Conservation (phyloP, 2,888 invertebrate species). For the Muschampia plurimacula region DNA sequence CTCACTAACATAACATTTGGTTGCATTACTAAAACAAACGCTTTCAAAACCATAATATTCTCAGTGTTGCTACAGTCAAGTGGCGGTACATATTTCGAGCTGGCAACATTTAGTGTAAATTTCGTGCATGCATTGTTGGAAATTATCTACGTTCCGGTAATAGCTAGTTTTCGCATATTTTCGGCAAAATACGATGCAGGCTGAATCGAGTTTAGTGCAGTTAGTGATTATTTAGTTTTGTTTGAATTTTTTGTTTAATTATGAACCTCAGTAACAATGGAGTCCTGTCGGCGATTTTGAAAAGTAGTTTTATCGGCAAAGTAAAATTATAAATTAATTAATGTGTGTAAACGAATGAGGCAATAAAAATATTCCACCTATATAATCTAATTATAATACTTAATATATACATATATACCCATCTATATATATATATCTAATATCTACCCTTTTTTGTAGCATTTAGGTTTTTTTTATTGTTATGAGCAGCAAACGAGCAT, state of each 20-base stretch:
- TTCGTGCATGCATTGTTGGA: constrained; percentile 32
- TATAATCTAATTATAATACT: neutral
- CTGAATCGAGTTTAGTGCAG: neutral
- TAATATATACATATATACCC: too few species aligned
- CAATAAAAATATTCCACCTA: too few species aligned
- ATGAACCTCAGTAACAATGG: neutral
- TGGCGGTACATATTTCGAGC: constrained; percentile 18
- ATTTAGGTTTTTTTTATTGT: too few species aligned
- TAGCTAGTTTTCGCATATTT: constrained; percentile 25
- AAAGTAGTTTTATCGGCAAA: too few species aligned
- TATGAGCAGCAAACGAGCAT: too few species aligned
- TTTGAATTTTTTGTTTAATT: constrained; percentile 4
- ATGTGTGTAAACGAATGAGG: too few species aligned
- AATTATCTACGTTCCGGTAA: constrained; percentile 29
- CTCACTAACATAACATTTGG: constrained; percentile 5
- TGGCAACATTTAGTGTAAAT: constrained; percentile 37
- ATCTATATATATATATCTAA: too few species aligned
- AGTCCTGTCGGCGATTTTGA: too few species aligned
- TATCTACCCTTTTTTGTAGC: too few species aligned
- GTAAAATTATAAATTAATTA: too few species aligned
- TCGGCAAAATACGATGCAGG: constrained; percentile 10
- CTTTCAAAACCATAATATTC: constrained; percentile 18
- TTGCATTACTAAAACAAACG: constrained; percentile 26
- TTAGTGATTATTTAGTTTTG: neutral
- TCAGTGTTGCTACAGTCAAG: constrained; percentile 18